Evolutionary conservation across 2,888 invertebrate genomes (phyloP), one percentile per base, ranked within the genome.

Genomic region (Didymodactylos carnosus): DNA sequence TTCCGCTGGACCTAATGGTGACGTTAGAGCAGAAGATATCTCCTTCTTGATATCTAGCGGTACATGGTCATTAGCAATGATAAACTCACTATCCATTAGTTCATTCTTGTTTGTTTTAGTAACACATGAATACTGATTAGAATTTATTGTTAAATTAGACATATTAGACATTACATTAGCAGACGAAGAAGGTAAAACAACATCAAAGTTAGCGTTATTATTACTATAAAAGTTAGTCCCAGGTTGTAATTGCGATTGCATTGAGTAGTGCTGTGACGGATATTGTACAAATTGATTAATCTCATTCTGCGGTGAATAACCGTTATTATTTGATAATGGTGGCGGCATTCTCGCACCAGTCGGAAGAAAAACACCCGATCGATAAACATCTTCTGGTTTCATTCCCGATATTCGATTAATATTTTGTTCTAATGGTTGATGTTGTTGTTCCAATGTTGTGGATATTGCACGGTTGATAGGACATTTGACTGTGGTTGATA

Each of bases 251-350:
- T 8, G 19, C 6, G 46, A 14, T 27, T 25, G 51, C 1, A 29
- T 11, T 2, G 53, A 29, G 19, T 25, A 46, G 23, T 70, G 70
- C 39, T 39, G n/a, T 16, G n/a, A 25, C 25, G 16, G 19, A 27
- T 39, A 35, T 62, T 43, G 72, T 10, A 62, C 39, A 39, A 53
- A 69, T 51, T 53, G 51, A 43, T 72, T 72, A 16, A n/a, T n/a
- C 16, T 53, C 72, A 25, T 72, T n/a, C n/a, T n/a, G n/a, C n/a
- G n/a, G n/a, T n/a, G n/a, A 40, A 35, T 73, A 62, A 46, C 72
- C 71, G 23, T 74, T 53, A n/a, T 51, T 46, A 7, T 73, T 62
- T 19, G 25, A 39, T 53, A 27, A 13, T 29, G 72, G 40, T 46
- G 72, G 19, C 3, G 62, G 16, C 16, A 73, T 35, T 39, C 72